Conservation (phyloP, 2,113 vertebrate genomes). For the Nannobrachium achirus region DNA sequence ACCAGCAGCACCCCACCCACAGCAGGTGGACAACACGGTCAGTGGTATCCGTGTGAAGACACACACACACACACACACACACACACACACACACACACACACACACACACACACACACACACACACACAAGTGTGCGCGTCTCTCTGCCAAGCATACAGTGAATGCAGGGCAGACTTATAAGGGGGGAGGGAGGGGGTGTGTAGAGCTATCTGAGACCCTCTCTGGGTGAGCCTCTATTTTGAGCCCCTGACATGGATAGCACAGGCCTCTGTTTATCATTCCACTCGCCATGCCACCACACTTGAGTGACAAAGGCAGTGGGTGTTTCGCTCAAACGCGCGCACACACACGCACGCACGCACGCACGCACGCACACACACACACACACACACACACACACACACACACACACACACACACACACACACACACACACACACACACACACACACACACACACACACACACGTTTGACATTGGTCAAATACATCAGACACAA, state of each 20-base stretch:
- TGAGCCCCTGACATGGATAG: conserved; percentile 81
- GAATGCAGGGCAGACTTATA: conserved; percentile 84
- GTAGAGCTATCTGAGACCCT: conserved; percentile 62
- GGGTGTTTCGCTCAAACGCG: conserved; percentile 38
- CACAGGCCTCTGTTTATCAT: conserved; percentile 84
- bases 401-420: background rate
- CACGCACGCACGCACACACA: background rate
- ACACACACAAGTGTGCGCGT: conserved; percentile 28
- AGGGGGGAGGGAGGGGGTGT: conserved; percentile 76
- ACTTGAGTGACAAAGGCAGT: conserved; percentile 63
- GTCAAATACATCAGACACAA: background rate
- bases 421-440: background rate
- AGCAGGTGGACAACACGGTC: conserved; percentile 77
- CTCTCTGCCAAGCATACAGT: conserved; percentile 14
- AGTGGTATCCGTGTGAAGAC: too few species aligned
- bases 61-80: conserved; percentile 19
- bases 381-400: background rate
- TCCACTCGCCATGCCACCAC: conserved; percentile 75
- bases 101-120: conserved; percentile 37
- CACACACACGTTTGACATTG: background rate
- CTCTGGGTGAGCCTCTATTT: conserved; percentile 86
- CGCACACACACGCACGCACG: background rate
- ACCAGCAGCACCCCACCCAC: conserved; percentile 24
- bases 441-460: background rate
- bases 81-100: background rate